phyloP scores from a whole-genome alignment of 2,113 vertebrate genomes.

The Oncorhynchus mykiss region DNA sequence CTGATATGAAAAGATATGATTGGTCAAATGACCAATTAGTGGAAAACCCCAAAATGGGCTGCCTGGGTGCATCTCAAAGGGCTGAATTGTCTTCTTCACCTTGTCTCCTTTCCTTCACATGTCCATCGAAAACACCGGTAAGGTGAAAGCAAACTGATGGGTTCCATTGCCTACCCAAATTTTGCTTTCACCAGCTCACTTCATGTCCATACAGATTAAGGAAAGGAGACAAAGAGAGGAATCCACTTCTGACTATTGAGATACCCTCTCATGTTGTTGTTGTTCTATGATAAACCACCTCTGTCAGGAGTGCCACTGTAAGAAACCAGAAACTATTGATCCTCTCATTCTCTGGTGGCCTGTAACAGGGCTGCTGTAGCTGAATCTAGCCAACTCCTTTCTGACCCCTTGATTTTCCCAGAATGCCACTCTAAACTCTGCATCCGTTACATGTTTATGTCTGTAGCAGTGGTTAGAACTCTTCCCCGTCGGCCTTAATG shows the following conservation, averaged over 20 bases:
- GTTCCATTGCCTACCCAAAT: no score
- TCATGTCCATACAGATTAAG: no score
- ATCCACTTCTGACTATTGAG: no score
- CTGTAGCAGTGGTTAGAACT: constrained; percentile 44
- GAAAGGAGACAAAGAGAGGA: no score
- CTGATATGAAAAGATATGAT: no score
- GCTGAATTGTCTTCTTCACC: background rate
- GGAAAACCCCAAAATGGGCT: no score
- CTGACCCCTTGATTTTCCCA: constrained; percentile 9
- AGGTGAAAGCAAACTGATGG: no score
- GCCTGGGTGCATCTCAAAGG: no score
- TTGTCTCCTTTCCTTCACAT: background rate
- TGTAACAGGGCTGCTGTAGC: constrained; percentile 9
- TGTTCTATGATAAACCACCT: background rate
- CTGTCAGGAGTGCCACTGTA: background rate
- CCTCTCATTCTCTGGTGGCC: constrained; percentile 2
- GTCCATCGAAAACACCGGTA: background rate
- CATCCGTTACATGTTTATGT: constrained; percentile 41
- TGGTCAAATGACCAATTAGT: no score
- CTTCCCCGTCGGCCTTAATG: constrained; percentile 45
- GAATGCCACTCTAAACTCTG: constrained; percentile 35
- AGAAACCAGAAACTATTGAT: background rate
- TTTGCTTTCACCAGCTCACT: no score
- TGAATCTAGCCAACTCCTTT: constrained; percentile 6
- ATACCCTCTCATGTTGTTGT: no score